Percentiles rank a stretch among this genome's conserved stretches.
phyloP scores from a whole-genome alignment of 2,888 invertebrate genomes.

The Homarus gammarus region DNA sequence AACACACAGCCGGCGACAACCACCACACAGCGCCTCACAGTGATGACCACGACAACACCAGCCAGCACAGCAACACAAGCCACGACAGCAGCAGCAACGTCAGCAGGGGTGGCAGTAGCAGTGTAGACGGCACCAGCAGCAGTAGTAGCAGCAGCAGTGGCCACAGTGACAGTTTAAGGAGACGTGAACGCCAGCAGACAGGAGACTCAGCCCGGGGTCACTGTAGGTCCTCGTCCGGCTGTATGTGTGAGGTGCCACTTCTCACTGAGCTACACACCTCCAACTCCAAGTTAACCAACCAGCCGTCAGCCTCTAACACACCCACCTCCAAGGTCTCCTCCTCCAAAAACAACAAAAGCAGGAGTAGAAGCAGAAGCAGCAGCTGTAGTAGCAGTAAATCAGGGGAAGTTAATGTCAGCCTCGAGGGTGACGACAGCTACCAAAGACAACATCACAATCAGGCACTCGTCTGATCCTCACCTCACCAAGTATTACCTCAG shows the following conservation, averaged over 20 bases:
- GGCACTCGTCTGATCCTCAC: background rate
- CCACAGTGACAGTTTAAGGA: slow-evolving; percentile 9
- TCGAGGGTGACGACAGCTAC: background rate
- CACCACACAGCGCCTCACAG: slow-evolving; percentile 3
- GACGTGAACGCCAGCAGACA: background rate
- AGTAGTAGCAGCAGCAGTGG: slow-evolving; percentile 8
- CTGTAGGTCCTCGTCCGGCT: slow-evolving; percentile 36
- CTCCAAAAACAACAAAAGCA: background rate
- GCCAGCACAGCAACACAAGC: slow-evolving; percentile 7
- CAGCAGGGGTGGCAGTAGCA: slow-evolving; percentile 21
- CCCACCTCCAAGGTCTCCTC: background rate
- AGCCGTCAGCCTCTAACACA: background rate
- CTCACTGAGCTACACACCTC: slow-evolving; percentile 57
- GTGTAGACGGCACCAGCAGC: slow-evolving; percentile 7
- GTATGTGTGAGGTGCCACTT: slow-evolving; percentile 63
- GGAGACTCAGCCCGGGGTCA: slow-evolving; percentile 12
- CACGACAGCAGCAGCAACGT: slow-evolving; percentile 25
- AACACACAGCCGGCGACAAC: slow-evolving; percentile 25
- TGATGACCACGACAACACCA: slow-evolving; percentile 20
- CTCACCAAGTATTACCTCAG: background rate
- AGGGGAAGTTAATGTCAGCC: background rate
- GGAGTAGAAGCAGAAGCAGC: slow-evolving; percentile 6
- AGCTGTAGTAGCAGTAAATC: background rate
- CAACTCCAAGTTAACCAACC: slow-evolving; percentile 16
- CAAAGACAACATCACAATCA: background rate